Conservation (phyloP, 1,140 invertebrate genomes). For the Ceratoteleas bidentatus region DNA sequence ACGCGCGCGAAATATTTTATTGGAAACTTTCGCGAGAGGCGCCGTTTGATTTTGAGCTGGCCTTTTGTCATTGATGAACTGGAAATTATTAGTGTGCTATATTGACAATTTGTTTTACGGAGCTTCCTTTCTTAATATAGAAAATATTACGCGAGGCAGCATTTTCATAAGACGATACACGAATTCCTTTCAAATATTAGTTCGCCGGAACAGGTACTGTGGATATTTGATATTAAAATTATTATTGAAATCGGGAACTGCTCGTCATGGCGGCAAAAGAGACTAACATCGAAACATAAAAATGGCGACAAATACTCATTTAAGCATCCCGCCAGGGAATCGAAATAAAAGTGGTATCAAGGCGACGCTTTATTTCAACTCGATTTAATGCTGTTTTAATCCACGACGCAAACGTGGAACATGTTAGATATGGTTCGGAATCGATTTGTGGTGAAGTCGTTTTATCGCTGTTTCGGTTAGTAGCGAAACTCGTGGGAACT, state of each 20-base stretch:
- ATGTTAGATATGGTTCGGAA: constrained; percentile 16
- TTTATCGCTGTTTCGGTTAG: constrained; percentile 8
- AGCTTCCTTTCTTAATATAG: background rate
- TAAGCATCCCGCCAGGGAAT: too few relatives aligned
- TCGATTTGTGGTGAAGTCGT: constrained; percentile 12
- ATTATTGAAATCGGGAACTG: background rate
- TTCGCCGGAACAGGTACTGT: background rate
- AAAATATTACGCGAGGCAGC: constrained; percentile 13
- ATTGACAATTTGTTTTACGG: background rate
- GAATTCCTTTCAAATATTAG: constrained; percentile 26
- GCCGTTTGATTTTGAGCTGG: too few relatives aligned
- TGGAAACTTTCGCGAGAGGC: too few relatives aligned
- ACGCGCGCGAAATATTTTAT: too few relatives aligned
- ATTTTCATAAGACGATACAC: constrained; percentile 21
- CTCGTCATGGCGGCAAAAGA: constrained; percentile 1
- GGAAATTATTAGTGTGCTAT: background rate
- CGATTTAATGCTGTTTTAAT: constrained; percentile 23
- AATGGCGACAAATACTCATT: constrained; percentile 2
- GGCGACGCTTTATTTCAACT: constrained; percentile 5
- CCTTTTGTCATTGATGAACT: background rate
- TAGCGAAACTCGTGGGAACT: constrained; percentile 1
- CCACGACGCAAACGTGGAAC: constrained; percentile 11
- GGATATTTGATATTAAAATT: constrained; percentile 1
- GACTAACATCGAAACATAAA: background rate
- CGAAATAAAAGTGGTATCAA: too few relatives aligned